Evolutionary conservation across 2,888 invertebrate genomes (phyloP).

Genomic region (Autographa gamma): DNA sequence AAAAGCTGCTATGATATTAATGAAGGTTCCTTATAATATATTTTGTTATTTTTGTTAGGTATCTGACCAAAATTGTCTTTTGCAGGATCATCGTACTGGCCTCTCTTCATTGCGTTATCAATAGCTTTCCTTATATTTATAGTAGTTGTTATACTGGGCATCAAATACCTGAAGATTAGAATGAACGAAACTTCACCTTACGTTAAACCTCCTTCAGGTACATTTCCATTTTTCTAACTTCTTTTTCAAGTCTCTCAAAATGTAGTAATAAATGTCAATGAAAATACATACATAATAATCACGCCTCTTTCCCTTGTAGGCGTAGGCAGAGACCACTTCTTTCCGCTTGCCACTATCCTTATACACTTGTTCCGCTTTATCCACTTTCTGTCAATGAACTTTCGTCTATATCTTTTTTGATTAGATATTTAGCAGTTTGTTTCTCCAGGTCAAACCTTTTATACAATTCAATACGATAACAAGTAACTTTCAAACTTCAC

Average conservation of each 20-base stretch:
- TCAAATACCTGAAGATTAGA: conserved; percentile 85
- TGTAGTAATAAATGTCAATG: too few relatives aligned
- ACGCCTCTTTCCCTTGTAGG: too few relatives aligned
- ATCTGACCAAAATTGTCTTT: conserved; percentile 37
- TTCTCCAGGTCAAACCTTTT: not conserved
- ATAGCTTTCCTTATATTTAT: conserved; percentile 83
- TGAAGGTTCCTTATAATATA: too few relatives aligned
- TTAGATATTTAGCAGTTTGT: not conserved
- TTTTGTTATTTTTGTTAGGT: not conserved
- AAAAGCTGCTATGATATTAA: too few relatives aligned
- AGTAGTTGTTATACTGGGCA: conserved; percentile 80
- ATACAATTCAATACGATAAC: not conserved
- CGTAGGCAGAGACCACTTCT: too few relatives aligned
- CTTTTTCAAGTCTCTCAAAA: not conserved
- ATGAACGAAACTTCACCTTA: conserved; percentile 82
- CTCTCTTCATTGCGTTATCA: conserved; percentile 78
- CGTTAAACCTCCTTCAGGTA: conserved; percentile 83
- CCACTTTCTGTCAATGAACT: too few relatives aligned
- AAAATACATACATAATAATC: too few relatives aligned
- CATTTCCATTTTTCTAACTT: conserved; percentile 16
- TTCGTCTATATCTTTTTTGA: not conserved
- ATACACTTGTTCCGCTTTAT: too few relatives aligned
- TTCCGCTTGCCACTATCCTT: too few relatives aligned
- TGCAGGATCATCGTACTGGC: conserved; percentile 84
- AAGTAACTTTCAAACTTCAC: not conserved